Base-by-base conservation (phyloP, 2,797 vertebrate species). In the Carapus acus region DNA sequence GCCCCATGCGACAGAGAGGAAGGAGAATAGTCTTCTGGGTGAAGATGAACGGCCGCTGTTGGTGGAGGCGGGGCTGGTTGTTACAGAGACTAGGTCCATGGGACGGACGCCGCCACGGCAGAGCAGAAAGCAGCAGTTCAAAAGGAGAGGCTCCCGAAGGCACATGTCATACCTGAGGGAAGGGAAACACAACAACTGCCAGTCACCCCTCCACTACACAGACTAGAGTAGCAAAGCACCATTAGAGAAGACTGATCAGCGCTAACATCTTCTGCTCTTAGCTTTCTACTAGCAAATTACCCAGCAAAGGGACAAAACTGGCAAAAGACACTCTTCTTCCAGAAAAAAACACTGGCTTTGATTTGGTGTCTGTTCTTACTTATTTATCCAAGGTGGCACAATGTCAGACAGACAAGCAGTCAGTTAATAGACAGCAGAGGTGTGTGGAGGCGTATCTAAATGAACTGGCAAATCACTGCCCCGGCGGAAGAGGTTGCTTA, bases 1-100 rank as follows among this genome's bases (percentile, higher is more conserved):
- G 40, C 94, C 94, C 94, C 93, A 95, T 58, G 94, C 93, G 62
- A 97, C 91, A 6, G 90, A 90, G n/a, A 97, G 87, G 80, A 95
- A 93, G 65, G 94, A 97, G 74, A 93, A 95, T 23, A 90, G 83
- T 45, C 89, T 91, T 52, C 74, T 85, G 39, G 87, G 83, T 34
- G 67, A 54, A 20, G 78, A 49, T 2, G 66, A 24, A 1, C 62
- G 83, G 37, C 78, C 82, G 38, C 84, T 87, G 58, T 77, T 83
- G 17, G 88, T 79, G 4, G 82, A 58, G 36, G 75, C 29, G 0
- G 88, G 85, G 73, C 88, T 90, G 19, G 90, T 90, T 1, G 91
- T 94, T 74, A 97, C 87, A 1, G 94, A 93, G 33, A 96, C 87
- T 55, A 96, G 82, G 81, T 97, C 94, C 88, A 97, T 86, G 0